Evolutionary conservation across 2,113 vertebrate species (phyloP), one percentile per base, ranked within the genome.

Genomic region (Orientallactaga bullata): DNA sequence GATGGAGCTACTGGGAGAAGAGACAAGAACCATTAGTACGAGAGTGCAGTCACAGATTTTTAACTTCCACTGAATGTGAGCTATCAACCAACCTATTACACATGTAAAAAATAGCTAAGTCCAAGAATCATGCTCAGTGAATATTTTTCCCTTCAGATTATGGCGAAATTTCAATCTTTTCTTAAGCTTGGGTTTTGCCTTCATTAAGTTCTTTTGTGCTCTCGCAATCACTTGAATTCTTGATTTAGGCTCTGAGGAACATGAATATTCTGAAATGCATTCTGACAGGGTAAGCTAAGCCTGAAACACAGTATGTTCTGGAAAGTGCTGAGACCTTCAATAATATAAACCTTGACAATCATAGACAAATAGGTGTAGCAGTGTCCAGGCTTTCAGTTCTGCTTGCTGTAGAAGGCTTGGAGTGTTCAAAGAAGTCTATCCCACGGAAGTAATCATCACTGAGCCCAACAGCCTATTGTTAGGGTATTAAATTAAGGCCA

Each of bases 401-500:
- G 24, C 35, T 89, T 95, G 35, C 16, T 71, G 78, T 84, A 82
- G 85, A 94, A 68, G 7, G 77, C 37, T 88, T 13, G 51, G 71
- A 85, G 15, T 47, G 39, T 87, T 91, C 78, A 86, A 85, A 94
- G 81, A 85, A 80, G 74, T 55, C 1, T 51, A 82, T 89, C 21
- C 51, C 47, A 93, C 55, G 39, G 86, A 93, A 80, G 89, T 72
- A 69, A 55, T 60, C 76, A 95, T 93, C 94, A 90, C 61, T 92
- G 69, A 90, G 55, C 58, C 85, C 69, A 74, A 80, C 60, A 85
- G 76, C 9, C 17, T 85, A 86, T 61, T 95, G 91, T 88, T 90
- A 88, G 21, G 21, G 47, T 91, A 90, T 90, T 95, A 95, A 91
- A 93, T 95, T 95, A 95, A 94, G 37, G 71, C 89, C 85, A 95